Evolutionary conservation across 1,140 invertebrate genomes (phyloP), one percentile per base, ranked within the genome.

Genomic region (Nasonia longicornis): DNA sequence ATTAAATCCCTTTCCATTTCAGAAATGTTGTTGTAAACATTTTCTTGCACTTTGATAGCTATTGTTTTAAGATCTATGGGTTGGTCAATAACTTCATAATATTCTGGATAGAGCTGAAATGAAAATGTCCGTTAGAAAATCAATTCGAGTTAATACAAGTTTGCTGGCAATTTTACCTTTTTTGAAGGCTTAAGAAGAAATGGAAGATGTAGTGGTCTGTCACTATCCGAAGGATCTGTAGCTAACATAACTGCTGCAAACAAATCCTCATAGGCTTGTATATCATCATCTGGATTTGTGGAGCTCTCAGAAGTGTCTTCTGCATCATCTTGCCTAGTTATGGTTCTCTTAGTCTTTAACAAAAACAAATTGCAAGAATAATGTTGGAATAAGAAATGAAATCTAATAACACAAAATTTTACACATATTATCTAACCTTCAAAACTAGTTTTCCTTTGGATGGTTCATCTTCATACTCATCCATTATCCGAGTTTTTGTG

Each of bases 11-110:
- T 95, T 88, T 99, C 97, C 91, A 99, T 92, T 69, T 98, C 96
- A 71, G 92, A 90, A 14, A 99, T 88, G 82, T 89, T 93, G 2
- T 92, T 89, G 86, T 98, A 98, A 70, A 95, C 94, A 77, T 94
- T 94, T 82, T 94, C 93, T 91, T 98, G 97, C 77, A 99, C 97
- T 90, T 97, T 98, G 42, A 93, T 93, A 0, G 97, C 97, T 83
- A 99, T 98, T 83, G 94, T 96, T 89, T 96, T 96, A 85, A 99
- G 91, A 91, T 99, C 98, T 84, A 99, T 97, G 0, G 98, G 98
- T 84, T 95, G 95, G 79, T 98, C 96, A 82, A 99, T 99, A 0
- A 99, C 94, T 86, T 97, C 95, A 87, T 98, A 99, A 90, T 99
- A 99, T 86, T 98, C 97, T 0, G 98, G 98, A 91, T 99, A 99